phyloP scores from a whole-genome alignment of 2,113 vertebrate genomes.

The Xenopus laevis region DNA sequence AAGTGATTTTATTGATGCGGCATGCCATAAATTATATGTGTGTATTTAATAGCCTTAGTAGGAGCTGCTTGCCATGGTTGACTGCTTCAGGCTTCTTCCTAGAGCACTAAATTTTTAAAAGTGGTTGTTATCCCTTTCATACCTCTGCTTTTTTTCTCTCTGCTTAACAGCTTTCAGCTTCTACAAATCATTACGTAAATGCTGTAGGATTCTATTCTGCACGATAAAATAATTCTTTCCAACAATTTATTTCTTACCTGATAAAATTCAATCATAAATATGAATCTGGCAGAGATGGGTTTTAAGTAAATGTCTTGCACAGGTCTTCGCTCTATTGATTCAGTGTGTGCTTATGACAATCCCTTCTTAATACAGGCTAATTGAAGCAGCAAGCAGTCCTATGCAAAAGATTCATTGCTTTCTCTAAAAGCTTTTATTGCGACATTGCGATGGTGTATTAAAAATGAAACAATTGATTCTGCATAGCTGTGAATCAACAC shows the following conservation, averaged over 20 bases:
- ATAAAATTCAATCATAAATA: conserved; percentile 58
- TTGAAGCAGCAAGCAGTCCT: conserved; percentile 47
- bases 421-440: conserved; percentile 63
- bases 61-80: conserved; percentile 62
- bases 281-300: conserved; percentile 51
- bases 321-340: conserved; percentile 58
- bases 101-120: conserved; percentile 63
- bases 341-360: conserved; percentile 55
- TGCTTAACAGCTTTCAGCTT: conserved; percentile 59
- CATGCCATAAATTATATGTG: conserved; percentile 56
- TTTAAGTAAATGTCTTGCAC: conserved; percentile 53
- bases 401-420: conserved; percentile 57
- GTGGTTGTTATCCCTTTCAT: conserved; percentile 63
- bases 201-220: conserved; percentile 52
- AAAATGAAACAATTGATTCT: conserved; percentile 56
- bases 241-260: conserved; percentile 49
- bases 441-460: conserved; percentile 52
- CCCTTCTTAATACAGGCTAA: conserved; percentile 57
- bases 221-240: conserved; percentile 51
- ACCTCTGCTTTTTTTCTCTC: conserved; percentile 63
- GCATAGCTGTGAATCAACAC: conserved; percentile 53
- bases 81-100: conserved; percentile 58
- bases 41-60: conserved; percentile 60
- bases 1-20: conserved; percentile 36
- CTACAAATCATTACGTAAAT: conserved; percentile 65